A percentile compares a stretch with the other conserved stretches of the same genome.
phyloP scores from a whole-genome alignment of 2,888 invertebrate species.

The Hoplodrina ambigua region DNA sequence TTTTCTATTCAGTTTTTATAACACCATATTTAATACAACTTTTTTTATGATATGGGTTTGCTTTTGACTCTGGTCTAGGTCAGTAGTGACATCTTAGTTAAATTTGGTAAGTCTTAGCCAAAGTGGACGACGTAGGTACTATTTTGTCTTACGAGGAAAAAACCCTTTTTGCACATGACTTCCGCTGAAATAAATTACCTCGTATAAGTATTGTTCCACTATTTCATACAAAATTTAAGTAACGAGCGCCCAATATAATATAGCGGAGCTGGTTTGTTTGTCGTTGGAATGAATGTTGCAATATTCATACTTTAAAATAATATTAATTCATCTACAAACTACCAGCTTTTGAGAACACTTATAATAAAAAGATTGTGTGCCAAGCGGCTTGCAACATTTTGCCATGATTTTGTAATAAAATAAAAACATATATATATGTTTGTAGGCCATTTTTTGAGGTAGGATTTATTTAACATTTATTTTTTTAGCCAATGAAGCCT shows the following conservation, averaged over 20 bases:
- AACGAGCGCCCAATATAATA: background rate
- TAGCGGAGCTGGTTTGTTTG: background rate
- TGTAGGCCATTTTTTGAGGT: too few species aligned
- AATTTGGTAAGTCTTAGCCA: slow-evolving; percentile 18
- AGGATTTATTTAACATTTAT: background rate
- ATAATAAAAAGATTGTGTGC: too few species aligned
- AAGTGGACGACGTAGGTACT: slow-evolving; percentile 1
- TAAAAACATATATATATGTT: too few species aligned
- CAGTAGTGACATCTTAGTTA: background rate
- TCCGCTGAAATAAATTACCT: slow-evolving; percentile 27
- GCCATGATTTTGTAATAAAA: too few species aligned
- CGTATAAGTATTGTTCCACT: slow-evolving; percentile 25
- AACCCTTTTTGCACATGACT: slow-evolving; percentile 32
- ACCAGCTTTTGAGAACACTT: too few species aligned
- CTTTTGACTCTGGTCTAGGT: too few species aligned
- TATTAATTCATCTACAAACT: too few species aligned
- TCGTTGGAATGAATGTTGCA: background rate
- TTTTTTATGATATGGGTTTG: background rate
- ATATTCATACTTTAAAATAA: background rate
- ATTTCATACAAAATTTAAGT: slow-evolving; percentile 8
- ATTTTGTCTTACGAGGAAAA: slow-evolving; percentile 22
- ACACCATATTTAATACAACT: too few species aligned
- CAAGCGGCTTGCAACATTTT: too few species aligned
- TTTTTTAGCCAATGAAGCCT: background rate
- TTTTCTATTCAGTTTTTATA: too few species aligned